Conservation (phyloP, 2,113 vertebrate genomes). For the Callithrix jacchus region DNA sequence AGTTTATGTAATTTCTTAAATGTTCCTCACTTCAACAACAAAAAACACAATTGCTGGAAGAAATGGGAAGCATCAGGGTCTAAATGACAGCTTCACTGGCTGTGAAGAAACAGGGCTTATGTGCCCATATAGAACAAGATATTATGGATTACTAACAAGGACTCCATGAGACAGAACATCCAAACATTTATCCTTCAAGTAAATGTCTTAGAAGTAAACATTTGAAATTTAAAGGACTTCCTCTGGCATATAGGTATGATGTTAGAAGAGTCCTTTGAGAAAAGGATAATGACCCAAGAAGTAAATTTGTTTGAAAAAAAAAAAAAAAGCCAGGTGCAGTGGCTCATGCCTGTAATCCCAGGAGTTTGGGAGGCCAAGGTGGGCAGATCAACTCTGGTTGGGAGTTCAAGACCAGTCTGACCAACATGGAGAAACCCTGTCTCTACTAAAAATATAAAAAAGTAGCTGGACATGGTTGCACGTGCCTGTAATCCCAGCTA, state of each 20-base stretch:
- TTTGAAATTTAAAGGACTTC: not conserved
- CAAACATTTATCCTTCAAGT: not conserved
- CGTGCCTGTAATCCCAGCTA: too few species aligned
- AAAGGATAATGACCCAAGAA: not conserved
- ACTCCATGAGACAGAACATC: not conserved
- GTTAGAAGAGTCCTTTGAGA: not conserved
- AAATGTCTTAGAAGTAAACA: not conserved
- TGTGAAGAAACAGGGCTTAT: not conserved
- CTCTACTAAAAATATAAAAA: too few species aligned
- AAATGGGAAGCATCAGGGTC: not conserved
- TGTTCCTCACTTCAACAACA: not conserved
- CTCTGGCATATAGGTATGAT: not conserved
- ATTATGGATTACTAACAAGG: not conserved
- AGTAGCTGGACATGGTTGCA: too few species aligned
- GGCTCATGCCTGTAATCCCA: too few species aligned
- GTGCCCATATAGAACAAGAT: not conserved
- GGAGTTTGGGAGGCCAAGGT: too few species aligned
- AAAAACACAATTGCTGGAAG: not conserved
- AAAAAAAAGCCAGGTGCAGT: too few species aligned
- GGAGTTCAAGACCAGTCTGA: too few species aligned
- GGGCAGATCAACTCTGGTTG: too few species aligned
- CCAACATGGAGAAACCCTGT: too few species aligned
- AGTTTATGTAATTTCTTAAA: constrained; percentile 16
- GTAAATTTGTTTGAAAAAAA: too few species aligned
- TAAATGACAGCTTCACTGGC: not conserved